Evolutionary conservation across 2,113 vertebrate genomes (phyloP).

Genomic region (Jacana jacana): DNA sequence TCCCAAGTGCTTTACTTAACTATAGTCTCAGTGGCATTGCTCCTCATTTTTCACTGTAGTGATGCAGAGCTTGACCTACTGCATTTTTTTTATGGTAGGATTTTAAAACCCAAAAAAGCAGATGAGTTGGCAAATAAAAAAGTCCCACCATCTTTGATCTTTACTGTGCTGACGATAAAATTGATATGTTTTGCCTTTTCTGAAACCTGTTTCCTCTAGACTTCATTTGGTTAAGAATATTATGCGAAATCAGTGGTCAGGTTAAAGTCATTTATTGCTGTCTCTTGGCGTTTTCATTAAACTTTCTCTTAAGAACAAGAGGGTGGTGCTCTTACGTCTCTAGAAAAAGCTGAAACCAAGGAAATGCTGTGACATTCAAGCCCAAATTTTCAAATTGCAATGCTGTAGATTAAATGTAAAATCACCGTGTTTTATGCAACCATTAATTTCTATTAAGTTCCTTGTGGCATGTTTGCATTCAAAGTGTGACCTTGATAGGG

Average conservation of each 20-base stretch:
- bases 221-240: constrained; percentile 13
- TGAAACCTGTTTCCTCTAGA: not conserved
- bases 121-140: not conserved
- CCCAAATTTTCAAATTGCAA: not conserved
- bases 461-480: not conserved
- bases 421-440: not conserved
- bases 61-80: not conserved
- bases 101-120: not conserved
- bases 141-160: not conserved
- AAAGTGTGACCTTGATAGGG: not conserved
- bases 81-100: not conserved
- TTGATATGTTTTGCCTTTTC: not conserved
- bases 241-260: not conserved
- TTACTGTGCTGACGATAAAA: not conserved
- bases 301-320: not conserved
- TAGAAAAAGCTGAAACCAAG: not conserved
- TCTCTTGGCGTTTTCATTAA: not conserved
- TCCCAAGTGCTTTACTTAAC: not conserved
- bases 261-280: not conserved
- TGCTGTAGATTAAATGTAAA: not conserved
- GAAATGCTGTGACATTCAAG: not conserved
- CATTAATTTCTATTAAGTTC: not conserved
- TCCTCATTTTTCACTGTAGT: not conserved
- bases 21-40: not conserved
- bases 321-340: not conserved